Evolutionary conservation across 2,113 vertebrate species (phyloP).

Genomic region (Menidia beryllina): DNA sequence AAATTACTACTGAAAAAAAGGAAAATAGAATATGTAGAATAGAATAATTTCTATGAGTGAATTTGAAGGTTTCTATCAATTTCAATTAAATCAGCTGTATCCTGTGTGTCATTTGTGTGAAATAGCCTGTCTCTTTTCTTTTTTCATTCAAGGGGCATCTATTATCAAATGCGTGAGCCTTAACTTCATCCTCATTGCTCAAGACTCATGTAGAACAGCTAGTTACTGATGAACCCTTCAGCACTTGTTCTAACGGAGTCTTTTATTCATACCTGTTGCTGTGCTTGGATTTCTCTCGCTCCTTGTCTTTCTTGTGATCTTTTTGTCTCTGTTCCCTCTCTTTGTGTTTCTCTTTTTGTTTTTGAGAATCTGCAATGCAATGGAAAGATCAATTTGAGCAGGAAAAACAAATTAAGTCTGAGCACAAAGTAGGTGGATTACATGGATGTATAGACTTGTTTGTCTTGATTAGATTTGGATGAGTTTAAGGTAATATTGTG

Average conservation of each 20-base stretch:
- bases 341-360: slow-evolving; percentile 97
- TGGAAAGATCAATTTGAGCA: slow-evolving; percentile 11
- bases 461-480: neutral
- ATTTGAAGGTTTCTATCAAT: slow-evolving; percentile 6
- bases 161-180: neutral
- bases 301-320: slow-evolving; percentile 97
- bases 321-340: slow-evolving; percentile 96
- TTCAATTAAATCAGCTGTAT: slow-evolving; percentile 1
- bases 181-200: neutral
- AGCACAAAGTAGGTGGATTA: neutral
- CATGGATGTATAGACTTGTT: too few species aligned
- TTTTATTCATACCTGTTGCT: slow-evolving; percentile 88
- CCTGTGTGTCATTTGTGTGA: neutral
- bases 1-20: slow-evolving; percentile 8
- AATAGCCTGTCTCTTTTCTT: neutral
- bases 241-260: neutral
- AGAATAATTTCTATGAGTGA: slow-evolving; percentile 18
- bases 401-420: neutral
- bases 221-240: neutral
- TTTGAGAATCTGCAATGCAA: slow-evolving; percentile 81
- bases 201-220: neutral
- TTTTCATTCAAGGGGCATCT: neutral
- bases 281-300: slow-evolving; percentile 92
- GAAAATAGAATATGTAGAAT: slow-evolving; percentile 12
- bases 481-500: neutral